These are phyloP conservation scores for Nasonia giraulti DNA, from an alignment of 1,140 invertebrate genomes.

Conservation along the genomic window DNA sequence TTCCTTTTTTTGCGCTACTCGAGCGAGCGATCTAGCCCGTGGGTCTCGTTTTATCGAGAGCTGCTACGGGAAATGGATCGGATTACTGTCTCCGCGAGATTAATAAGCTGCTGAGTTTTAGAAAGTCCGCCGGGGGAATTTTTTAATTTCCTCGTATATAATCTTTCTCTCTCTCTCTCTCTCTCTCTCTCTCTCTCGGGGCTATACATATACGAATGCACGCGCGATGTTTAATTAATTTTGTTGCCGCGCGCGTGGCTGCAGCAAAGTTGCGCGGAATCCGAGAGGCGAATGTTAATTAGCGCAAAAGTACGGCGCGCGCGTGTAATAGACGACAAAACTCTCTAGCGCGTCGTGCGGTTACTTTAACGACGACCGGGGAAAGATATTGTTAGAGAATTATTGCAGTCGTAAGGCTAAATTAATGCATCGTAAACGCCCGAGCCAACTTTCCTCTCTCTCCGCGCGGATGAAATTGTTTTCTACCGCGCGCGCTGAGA, in stretches of 20 bases:
- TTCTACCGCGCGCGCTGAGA: not conserved
- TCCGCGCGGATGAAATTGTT: not conserved
- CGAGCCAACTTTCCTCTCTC: not conserved
- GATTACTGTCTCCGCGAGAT: not conserved
- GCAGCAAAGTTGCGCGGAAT: not conserved
- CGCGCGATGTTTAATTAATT: not conserved
- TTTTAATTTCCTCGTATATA: not conserved
- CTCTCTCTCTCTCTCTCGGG: too few relatives aligned
- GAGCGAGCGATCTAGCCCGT: too few relatives aligned
- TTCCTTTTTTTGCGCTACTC: not conserved
- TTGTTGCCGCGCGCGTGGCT: not conserved
- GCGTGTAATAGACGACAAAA: too few relatives aligned
- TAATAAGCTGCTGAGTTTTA: slow-evolving; percentile 1
- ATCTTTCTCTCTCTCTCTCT: not conserved
- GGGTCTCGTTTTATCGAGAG: too few relatives aligned
- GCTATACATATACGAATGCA: too few relatives aligned
- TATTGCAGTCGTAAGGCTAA: not conserved
- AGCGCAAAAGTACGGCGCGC: not conserved
- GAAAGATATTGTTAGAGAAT: not conserved
- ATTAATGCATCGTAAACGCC: not conserved
- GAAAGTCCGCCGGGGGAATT: not conserved
- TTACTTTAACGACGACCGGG: too few relatives aligned
- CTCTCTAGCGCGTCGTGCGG: too few relatives aligned
- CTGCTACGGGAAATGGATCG: not conserved
- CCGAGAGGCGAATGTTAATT: not conserved